These are phyloP conservation scores for Thecophora atra DNA, from an alignment of 2,888 invertebrate genomes.

Conservation along the genomic window DNA sequence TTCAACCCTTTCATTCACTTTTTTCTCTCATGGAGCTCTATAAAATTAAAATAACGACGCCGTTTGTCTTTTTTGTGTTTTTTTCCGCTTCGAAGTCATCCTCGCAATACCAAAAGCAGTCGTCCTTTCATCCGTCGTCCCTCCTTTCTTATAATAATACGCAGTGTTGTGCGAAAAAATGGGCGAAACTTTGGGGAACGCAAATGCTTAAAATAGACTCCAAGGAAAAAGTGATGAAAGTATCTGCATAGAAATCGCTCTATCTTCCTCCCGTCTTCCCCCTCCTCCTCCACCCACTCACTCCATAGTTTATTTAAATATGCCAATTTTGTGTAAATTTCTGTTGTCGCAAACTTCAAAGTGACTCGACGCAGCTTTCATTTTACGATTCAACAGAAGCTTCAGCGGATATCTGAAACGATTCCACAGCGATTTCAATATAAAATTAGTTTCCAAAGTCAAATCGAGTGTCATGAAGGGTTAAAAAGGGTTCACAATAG, in stretches of 20 bases:
- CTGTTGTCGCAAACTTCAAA: background rate
- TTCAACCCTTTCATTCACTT: background rate
- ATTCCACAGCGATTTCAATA: conserved; percentile 26
- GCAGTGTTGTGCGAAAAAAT: background rate
- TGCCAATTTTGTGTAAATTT: background rate
- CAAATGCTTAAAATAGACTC: background rate
- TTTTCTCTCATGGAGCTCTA: background rate
- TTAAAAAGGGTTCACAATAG: conserved; percentile 11
- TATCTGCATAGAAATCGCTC: background rate
- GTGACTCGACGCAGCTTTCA: background rate
- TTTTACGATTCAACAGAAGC: background rate
- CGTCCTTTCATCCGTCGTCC: background rate
- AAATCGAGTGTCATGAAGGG: conserved; percentile 24
- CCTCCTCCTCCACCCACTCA: background rate
- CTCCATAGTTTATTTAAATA: background rate
- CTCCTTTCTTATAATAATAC: background rate
- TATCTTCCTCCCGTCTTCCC: background rate
- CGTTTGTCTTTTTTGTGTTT: conserved; percentile 14
- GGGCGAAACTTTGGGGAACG: background rate
- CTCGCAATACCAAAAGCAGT: background rate
- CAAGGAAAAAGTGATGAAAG: background rate
- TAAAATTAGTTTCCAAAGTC: conserved; percentile 18
- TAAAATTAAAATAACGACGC: conserved; percentile 22
- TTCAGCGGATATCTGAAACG: background rate
- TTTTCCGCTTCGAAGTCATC: background rate